Conservation (phyloP, 2,113 vertebrate species). For the Cebus imitator region DNA sequence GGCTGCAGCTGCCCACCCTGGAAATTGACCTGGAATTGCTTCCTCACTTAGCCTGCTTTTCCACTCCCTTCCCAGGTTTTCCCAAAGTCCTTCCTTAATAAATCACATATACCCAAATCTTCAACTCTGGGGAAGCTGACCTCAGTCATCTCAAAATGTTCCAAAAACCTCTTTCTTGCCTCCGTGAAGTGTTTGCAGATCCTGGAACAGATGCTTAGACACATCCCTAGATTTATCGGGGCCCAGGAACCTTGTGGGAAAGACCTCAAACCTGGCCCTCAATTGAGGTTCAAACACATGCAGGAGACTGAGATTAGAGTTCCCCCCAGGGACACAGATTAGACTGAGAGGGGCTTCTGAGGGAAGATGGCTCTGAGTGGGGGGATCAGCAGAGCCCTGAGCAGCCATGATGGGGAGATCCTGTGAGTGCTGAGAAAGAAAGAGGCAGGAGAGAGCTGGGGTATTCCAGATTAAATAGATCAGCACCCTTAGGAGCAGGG, state of each 20-base stretch:
- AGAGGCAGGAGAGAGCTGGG: not conserved
- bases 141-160: not conserved
- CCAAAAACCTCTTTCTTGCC: not conserved
- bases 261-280: not conserved
- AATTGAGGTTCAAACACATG: not conserved
- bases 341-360: not conserved
- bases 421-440: not conserved
- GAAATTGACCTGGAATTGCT: not conserved
- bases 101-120: not conserved
- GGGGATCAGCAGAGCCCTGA: not conserved
- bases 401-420: not conserved
- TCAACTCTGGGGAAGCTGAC: not conserved
- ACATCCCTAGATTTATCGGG: not conserved
- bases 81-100: not conserved
- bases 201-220: not conserved
- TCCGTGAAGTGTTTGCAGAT: not conserved
- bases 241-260: not conserved
- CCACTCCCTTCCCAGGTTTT: not conserved
- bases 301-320: not conserved
- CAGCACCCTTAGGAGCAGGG: not conserved
- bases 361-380: not conserved
- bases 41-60: not conserved
- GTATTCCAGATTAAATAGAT: not conserved
- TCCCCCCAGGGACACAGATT: accelerated
- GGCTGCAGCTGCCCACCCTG: not conserved